These are phyloP conservation scores for Platalea minor DNA, from an alignment of 2,797 vertebrate species.

Conservation along the genomic window DNA sequence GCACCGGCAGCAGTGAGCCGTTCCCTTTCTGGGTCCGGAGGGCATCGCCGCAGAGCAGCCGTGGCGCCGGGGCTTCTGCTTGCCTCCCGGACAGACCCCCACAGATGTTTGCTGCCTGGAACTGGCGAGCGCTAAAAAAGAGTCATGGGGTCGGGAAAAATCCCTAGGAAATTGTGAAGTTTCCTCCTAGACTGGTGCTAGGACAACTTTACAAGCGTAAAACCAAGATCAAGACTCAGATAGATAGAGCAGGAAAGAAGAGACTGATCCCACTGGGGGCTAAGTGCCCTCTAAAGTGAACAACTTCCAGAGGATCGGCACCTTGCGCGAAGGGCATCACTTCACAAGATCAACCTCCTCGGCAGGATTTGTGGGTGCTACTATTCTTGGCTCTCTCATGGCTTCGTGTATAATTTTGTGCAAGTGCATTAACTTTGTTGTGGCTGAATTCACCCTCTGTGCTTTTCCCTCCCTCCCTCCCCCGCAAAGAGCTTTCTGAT, in stretches of 20 bases:
- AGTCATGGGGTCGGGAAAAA: neutral
- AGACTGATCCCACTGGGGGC: conserved; percentile 14
- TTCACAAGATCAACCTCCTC: conserved; percentile 20
- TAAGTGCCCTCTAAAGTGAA: conserved; percentile 51
- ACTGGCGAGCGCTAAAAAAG: neutral
- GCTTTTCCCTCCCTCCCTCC: neutral
- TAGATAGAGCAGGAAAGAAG: conserved; percentile 15
- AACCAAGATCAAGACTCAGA: neutral
- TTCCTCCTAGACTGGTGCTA: neutral
- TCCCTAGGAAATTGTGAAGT: neutral
- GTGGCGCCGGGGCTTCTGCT: neutral
- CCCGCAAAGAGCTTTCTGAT: neutral
- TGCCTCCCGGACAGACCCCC: neutral
- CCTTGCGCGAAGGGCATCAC: neutral
- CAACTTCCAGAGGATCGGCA: conserved; percentile 24
- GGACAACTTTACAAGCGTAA: conserved; percentile 35
- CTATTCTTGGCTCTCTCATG: conserved; percentile 38
- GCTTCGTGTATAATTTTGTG: conserved; percentile 24
- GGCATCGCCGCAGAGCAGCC: neutral
- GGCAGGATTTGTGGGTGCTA: conserved; percentile 24
- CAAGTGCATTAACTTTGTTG: conserved; percentile 26
- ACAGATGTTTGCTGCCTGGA: neutral
- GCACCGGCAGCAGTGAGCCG: neutral
- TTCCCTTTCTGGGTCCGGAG: neutral
- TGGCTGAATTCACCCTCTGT: conserved; percentile 1